Conservation (phyloP, 2,113 vertebrate genomes). For the Eonycteris spelaea region DNA sequence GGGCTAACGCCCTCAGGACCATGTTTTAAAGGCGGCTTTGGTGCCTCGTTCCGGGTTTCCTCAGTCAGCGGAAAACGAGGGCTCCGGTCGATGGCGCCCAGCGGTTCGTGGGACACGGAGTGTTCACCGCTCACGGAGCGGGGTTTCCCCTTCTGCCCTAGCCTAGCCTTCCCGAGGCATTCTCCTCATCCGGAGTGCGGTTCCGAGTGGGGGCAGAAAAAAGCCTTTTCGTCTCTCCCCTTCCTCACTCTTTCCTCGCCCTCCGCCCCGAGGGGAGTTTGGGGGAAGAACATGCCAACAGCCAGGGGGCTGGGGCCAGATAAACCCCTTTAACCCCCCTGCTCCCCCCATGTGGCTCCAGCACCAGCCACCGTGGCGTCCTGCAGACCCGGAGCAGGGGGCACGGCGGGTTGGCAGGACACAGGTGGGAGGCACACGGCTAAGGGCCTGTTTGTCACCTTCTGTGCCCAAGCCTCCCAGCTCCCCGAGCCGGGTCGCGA, state of each 20-base stretch:
- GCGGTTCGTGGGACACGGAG: slow-evolving; percentile 23
- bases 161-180: background rate
- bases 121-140: background rate
- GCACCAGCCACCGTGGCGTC: fast-evolving
- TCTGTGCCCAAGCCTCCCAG: too few relatives aligned
- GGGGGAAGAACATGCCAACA: fast-evolving
- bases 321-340: background rate
- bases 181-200: background rate
- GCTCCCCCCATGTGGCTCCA: background rate
- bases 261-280: background rate
- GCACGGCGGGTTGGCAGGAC: background rate
- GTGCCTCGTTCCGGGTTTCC: background rate
- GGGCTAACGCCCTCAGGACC: slow-evolving; percentile 2
- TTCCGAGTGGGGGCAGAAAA: background rate
- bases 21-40: slow-evolving; percentile 47
- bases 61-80: background rate
- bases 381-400: fast-evolving
- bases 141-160: slow-evolving; percentile 51
- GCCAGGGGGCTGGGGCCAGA: too few relatives aligned
- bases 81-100: background rate
- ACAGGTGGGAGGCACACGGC: background rate
- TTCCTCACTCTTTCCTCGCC: background rate
- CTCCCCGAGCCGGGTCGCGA: background rate
- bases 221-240: background rate
- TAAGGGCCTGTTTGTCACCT: background rate